Conservation (phyloP, 2,888 invertebrate species). For the Laothoe populi region DNA sequence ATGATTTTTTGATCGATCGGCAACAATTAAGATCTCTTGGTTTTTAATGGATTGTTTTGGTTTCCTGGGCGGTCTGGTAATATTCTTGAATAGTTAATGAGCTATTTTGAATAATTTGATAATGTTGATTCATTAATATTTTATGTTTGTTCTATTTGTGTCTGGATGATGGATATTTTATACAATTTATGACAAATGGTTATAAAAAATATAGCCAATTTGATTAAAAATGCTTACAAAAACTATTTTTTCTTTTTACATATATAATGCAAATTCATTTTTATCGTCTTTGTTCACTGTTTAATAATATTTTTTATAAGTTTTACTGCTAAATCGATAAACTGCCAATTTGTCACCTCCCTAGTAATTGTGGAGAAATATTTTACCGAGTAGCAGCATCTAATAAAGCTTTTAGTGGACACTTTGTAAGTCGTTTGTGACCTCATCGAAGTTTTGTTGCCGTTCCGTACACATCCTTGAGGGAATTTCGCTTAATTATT, state of each 20-base stretch:
- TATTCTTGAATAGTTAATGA: conserved; percentile 12
- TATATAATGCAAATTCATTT: too few species aligned
- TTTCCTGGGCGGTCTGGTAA: conserved; percentile 18
- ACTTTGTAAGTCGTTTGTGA: conserved; percentile 44
- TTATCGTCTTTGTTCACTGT: too few species aligned
- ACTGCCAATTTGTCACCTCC: conserved; percentile 19
- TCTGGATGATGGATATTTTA: background rate
- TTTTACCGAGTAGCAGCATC: conserved; percentile 45
- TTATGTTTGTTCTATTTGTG: background rate
- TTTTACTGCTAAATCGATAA: background rate
- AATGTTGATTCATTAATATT: conserved; percentile 10
- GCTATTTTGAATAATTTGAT: conserved; percentile 19
- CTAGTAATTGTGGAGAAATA: conserved; percentile 40
- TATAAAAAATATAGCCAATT: too few species aligned
- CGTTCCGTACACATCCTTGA: background rate
- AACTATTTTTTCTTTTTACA: too few species aligned
- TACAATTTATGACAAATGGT: too few species aligned
- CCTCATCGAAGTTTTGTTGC: conserved; percentile 37
- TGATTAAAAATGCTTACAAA: too few species aligned
- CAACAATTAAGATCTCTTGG: conserved; percentile 46
- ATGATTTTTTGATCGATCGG: conserved; percentile 52
- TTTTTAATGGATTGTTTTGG: conserved; percentile 22
- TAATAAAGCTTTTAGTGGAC: conserved; percentile 54
- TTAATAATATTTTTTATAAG: too few species aligned
- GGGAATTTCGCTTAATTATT: conserved; percentile 33